phyloP scores from a whole-genome alignment of 2,113 vertebrate genomes.

The Melanostigma gelatinosum region DNA sequence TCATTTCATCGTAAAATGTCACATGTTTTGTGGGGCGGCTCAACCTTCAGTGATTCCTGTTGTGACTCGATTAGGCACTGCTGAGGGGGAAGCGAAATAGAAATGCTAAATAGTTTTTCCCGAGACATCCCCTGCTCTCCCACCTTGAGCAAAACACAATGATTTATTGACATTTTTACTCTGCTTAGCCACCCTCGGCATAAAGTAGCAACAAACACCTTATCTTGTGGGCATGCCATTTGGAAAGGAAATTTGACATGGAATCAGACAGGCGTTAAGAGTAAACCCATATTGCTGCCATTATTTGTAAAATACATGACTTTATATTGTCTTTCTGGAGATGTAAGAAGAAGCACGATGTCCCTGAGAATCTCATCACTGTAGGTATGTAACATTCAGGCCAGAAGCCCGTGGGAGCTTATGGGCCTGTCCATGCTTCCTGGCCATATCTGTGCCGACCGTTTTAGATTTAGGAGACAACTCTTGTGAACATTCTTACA shows the following conservation, averaged over 20 bases:
- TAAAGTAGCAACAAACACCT: conserved; percentile 66
- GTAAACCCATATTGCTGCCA: conserved; percentile 45
- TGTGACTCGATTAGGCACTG: conserved; percentile 61
- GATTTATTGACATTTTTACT: conserved; percentile 81
- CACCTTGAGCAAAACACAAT: conserved; percentile 69
- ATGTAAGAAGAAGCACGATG: conserved; percentile 14
- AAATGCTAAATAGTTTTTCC: conserved; percentile 62
- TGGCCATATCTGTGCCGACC: conserved; percentile 35
- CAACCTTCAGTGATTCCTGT: conserved; percentile 61
- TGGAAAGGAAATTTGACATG: conserved; percentile 56
- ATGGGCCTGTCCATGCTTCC: conserved; percentile 34
- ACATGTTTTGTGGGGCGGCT: conserved; percentile 47
- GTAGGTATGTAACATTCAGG: conserved; percentile 29
- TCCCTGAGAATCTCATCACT: conserved; percentile 38
- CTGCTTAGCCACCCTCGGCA: conserved; percentile 62
- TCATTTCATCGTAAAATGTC: conserved; percentile 79
- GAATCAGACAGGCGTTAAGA: conserved; percentile 69
- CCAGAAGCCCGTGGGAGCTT: conserved; percentile 35
- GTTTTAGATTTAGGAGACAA: conserved; percentile 62
- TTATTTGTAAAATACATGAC: conserved; percentile 53
- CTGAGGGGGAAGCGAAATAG: conserved; percentile 65
- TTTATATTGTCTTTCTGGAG: conserved; percentile 30
- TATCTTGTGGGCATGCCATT: conserved; percentile 62
- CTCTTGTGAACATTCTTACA: conserved; percentile 48
- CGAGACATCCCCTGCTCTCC: conserved; percentile 57